Evolutionary conservation across 2,888 invertebrate genomes (phyloP), one percentile per base, ranked within the genome.

Genomic region (Lasius fuliginosus): DNA sequence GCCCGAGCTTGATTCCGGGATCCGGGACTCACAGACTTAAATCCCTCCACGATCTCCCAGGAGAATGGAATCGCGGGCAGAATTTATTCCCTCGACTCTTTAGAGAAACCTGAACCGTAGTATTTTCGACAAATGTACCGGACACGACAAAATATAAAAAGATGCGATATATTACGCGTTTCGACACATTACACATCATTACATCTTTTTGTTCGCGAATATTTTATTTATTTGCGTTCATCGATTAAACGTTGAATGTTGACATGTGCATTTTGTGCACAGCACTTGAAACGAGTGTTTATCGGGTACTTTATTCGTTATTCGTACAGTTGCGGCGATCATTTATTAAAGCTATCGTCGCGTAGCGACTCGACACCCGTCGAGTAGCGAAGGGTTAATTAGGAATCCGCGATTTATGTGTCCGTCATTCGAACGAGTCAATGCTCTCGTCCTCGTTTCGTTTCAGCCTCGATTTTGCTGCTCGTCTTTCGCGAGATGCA

Each of bases 401-500:
- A 46, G 33, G 49, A 81, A 62, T 73, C 27, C 62, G 62, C 81
- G 53, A 69, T 81, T 81, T 64, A 81, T 18, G 67, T 73, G 56
- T 81, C 49, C 30, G 73, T 73, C 60, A 73, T 42, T 58, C 36
- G 9, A 53, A 53, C 62, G 49, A 73, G 73, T 81, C 73, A 69
- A 73, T 40, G 81, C 81, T 81, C 73, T 73, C 49, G 73, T 81
- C 73, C 81, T 73, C 73, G 49, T 81, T 81, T 71, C 71, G 46
- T 1, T 27, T 33, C 76, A 53, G n/a, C 56, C 46, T 62, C 67
- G 67, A 5, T 56, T 23, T 56, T 33, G n/a, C 30, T 56, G n/a
- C 27, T 76, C 65, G 36, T 65, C 65, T 42, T 56, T 30, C 15
- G 40, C 36, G 36, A 49, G 36, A 67, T 65, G 76, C 67, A 30